phyloP scores from a whole-genome alignment of 2,797 vertebrate genomes.

The Mormyrops boulengeri region DNA sequence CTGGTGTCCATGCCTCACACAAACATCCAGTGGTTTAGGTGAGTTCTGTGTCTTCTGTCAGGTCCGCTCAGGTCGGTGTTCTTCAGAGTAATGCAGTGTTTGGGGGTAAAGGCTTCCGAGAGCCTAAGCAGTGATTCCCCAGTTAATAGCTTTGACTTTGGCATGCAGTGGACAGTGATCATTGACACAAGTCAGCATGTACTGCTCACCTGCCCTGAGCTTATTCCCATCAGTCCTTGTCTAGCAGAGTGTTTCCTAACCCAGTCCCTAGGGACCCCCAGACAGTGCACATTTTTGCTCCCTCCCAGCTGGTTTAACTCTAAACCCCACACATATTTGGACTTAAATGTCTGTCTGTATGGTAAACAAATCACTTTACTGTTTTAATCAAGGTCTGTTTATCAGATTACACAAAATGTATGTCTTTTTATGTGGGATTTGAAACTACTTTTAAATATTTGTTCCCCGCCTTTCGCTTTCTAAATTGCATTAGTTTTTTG shows the following conservation, averaged over 20 bases:
- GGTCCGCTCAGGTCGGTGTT: not conserved
- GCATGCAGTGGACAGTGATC: not conserved
- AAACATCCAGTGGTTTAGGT: conserved; percentile 92
- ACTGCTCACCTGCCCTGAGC: not conserved
- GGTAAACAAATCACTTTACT: not conserved
- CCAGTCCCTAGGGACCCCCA: not conserved
- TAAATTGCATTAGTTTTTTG: not conserved
- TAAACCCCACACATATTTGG: not conserved
- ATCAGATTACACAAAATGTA: not conserved
- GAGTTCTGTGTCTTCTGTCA: conserved; percentile 30
- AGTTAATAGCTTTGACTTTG: not conserved
- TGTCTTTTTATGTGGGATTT: not conserved
- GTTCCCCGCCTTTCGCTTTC: not conserved
- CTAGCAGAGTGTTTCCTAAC: not conserved
- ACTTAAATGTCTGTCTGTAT: not conserved
- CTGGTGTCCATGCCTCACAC: conserved; percentile 82
- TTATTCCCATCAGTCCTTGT: not conserved
- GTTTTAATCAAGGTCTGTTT: not conserved
- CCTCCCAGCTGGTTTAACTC: not conserved
- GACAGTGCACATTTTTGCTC: not conserved
- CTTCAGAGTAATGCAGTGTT: not conserved
- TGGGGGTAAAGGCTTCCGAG: not conserved
- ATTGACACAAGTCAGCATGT: not conserved
- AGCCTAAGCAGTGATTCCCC: not conserved
- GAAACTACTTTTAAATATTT: not conserved